These are phyloP conservation scores for Chrysopilus asiliformis DNA, from an alignment of 2,888 invertebrate genomes.

Conservation along the genomic window DNA sequence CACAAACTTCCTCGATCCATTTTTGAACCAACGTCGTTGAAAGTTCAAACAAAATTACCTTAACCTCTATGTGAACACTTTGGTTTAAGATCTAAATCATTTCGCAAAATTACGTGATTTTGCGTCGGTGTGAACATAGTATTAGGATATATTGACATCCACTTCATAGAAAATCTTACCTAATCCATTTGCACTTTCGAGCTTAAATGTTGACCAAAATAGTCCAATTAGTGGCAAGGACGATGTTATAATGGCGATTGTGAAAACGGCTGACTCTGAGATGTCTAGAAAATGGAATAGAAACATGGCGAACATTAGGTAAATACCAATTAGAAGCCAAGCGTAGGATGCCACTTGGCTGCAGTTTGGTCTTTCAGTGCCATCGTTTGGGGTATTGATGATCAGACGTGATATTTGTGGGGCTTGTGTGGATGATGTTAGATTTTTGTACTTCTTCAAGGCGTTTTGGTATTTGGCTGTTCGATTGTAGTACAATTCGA, in stretches of 20 bases:
- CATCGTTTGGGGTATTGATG: not conserved
- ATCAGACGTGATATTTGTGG: slow-evolving; percentile 17
- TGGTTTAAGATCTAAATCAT: too few relatives aligned
- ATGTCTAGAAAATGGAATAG: slow-evolving; percentile 40
- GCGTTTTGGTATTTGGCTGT: slow-evolving; percentile 13
- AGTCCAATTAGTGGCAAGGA: slow-evolving; percentile 42
- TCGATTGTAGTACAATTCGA: slow-evolving; percentile 5
- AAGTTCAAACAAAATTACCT: too few relatives aligned
- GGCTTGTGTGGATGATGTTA: slow-evolving; percentile 16
- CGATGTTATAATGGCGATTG: slow-evolving; percentile 39
- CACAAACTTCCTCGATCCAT: too few relatives aligned
- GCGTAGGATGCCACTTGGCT: slow-evolving; percentile 26
- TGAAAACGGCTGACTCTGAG: slow-evolving; percentile 44
- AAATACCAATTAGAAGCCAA: slow-evolving; percentile 39
- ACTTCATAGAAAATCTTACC: too few relatives aligned
- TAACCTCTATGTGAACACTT: too few relatives aligned
- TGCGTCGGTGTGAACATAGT: too few relatives aligned
- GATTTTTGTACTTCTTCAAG: slow-evolving; percentile 17
- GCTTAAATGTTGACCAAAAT: slow-evolving; percentile 45
- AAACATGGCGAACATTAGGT: slow-evolving; percentile 37
- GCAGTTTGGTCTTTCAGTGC: slow-evolving; percentile 4
- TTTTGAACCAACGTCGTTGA: too few relatives aligned
- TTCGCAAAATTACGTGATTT: too few relatives aligned
- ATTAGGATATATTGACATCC: too few relatives aligned
- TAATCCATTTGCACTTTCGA: slow-evolving; percentile 33